Base-by-base conservation (phyloP, 2,113 vertebrate genomes). In the Alligator mississippiensis region DNA sequence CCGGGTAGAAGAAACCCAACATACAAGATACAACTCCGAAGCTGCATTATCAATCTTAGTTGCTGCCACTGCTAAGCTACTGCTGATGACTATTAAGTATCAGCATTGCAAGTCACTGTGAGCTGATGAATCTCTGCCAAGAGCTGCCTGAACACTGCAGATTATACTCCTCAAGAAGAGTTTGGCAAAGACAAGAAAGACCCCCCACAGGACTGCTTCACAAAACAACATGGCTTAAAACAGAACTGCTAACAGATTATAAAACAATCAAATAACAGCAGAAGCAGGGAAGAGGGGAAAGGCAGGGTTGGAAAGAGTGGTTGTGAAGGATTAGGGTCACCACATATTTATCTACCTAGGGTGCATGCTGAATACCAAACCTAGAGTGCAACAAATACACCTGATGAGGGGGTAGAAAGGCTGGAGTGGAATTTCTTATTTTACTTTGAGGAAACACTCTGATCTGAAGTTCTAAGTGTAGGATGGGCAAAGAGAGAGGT, bases 71-170 rank as follows among this genome's bases (percentile, higher is more conserved):
- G 92, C 81, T 95, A 84, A 85, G 88, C 92, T 95, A 96, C 95
- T 91, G 94, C 88, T 77, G 21, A 87, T 94, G 95, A 97, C 96
- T 96, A 84, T 93, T 96, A 97, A 97, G 91, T 93, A 95, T 86
- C 82, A 3, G 5, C 88, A n/a, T 92, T 97, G 95, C 95, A 96
- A 95, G 96, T 96, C 93, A 95, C 85, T 82, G 62, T 72, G 86
- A 95, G 88, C 81, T 25, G 81, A 64, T 19, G 5, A 80, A 54
- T 60, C 89, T 27, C 62, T 92, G 96, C 97, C 97, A 97, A 88
- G 84, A 95, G 63, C 78, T 93, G 76, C 93, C 94, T 80, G 76
- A 88, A 93, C 64, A 18, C 77, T 80, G 74, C 91, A 93, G 88
- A 93, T 90, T 92, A 94, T 17, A 70, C 90, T 96, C 88, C 87